Percentiles rank a stretch among this genome's conserved stretches.
Evolutionary conservation across 2,113 vertebrate species (phyloP).

Genomic region (Osmerus mordax): DNA sequence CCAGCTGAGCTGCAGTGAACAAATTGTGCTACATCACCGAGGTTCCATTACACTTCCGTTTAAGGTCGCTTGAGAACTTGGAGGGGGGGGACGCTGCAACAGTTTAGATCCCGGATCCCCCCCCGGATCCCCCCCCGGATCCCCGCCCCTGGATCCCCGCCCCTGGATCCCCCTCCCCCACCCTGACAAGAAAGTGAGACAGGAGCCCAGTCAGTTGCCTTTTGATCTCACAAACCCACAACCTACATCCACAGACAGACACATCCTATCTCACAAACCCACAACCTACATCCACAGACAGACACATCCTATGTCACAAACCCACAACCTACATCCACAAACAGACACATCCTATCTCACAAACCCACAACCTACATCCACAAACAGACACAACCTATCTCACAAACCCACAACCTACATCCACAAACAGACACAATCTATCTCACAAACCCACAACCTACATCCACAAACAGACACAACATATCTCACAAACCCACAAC

Average conservation of each 20-base stretch:
- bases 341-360: not conserved
- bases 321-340: too few species aligned
- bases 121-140: too few species aligned
- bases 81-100: slow-evolving; percentile 28
- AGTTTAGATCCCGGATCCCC: slow-evolving; percentile 12
- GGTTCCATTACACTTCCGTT: slow-evolving; percentile 63
- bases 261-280: too few species aligned
- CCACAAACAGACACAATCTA: slow-evolving; percentile 33
- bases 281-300: not conserved
- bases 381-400: not conserved
- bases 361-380: too few species aligned
- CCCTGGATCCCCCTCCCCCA: too few species aligned
- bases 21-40: slow-evolving; percentile 53
- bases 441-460: not conserved
- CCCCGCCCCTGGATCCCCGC: too few species aligned
- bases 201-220: not conserved
- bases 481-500: too few species aligned
- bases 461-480: slow-evolving; percentile 26
- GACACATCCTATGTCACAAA: not conserved
- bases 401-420: too few species aligned
- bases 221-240: not conserved
- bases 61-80: slow-evolving; percentile 45
- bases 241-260: slow-evolving; percentile 24
- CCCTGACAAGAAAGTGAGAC: slow-evolving; percentile 29
- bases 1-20: slow-evolving; percentile 36